Base-by-base conservation (phyloP, 2,113 vertebrate genomes). In the Delphinus delphis region DNA sequence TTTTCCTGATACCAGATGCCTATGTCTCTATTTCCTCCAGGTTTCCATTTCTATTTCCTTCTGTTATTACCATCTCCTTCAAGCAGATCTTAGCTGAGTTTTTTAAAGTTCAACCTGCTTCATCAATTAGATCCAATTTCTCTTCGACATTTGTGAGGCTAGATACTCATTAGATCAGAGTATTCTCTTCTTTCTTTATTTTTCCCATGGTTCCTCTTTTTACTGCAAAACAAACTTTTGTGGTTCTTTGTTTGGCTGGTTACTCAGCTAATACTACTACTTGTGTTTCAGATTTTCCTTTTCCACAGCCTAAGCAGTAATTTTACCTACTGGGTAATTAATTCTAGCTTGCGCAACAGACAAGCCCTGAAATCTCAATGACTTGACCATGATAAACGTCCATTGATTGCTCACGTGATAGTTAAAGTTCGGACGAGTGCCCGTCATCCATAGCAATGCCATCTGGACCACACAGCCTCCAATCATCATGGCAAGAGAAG, bases 21-120 rank as follows among this genome's bases (percentile, higher is more conserved):
- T 73, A 87, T 71, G 44, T 71, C 62, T 92, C 60, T 44, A 13
- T 58, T 68, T 82, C 91, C 91, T 94, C 73, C 88, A 84, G n/a
- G 84, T 81, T 89, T 92, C 79, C 79, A 70, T 85, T 89, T 77
- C 79, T 71, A 63, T 92, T 88, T 94, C 84, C 60, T 77, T 89
- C 84, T 82, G 38, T 92, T 68, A 92, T 84, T 68, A 68, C 92
- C 36, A 60, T 71, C 73, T 96, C 14, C 62, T 89, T 92, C n/a
- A 71, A 90, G 62, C 60, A 94, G 80, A 79, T 86, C 94, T 85
- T 89, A 86, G 26, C 53, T 60, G 62, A 96, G 44, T 26, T 97
- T 88, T 90, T 71, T 83, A 92, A 96, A 96, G 88, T 94, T 94
- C 92, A 96, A 94, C 84, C 21, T 96, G 68, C 62, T 94, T 95